Conservation (phyloP, 1,140 invertebrate genomes). For the Hesperophylax magnus region DNA sequence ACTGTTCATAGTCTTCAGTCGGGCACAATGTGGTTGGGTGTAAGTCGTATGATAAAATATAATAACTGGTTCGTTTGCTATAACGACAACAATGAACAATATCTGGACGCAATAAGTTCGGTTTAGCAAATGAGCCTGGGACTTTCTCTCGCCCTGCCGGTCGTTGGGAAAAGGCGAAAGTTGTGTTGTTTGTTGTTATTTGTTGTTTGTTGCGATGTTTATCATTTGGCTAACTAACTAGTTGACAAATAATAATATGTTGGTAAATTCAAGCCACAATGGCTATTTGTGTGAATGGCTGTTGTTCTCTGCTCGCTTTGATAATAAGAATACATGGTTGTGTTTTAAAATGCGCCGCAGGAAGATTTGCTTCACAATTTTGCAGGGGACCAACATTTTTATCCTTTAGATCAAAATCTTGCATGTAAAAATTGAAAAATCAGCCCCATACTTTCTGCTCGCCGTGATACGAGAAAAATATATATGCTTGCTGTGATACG, state of each 20-base stretch:
- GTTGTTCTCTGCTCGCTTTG: not conserved
- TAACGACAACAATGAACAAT: constrained; percentile 25
- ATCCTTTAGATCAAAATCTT: too few relatives aligned
- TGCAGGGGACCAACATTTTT: too few relatives aligned
- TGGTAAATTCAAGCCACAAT: not conserved
- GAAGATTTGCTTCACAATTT: too few relatives aligned
- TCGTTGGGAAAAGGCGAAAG: constrained; percentile 16
- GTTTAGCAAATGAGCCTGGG: constrained; percentile 19
- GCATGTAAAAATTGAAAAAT: too few relatives aligned
- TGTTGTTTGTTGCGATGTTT: not conserved
- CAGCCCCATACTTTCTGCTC: too few relatives aligned
- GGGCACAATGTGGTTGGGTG: not conserved
- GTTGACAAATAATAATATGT: constrained; percentile 8
- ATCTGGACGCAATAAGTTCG: constrained; percentile 14
- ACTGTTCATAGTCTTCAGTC: not conserved
- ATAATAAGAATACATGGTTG: not conserved
- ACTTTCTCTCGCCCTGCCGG: constrained; percentile 24
- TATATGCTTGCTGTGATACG: too few relatives aligned
- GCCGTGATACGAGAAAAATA: too few relatives aligned
- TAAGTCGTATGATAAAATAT: not conserved
- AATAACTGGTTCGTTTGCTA: constrained; percentile 18
- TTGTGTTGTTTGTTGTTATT: constrained; percentile 1
- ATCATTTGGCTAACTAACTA: not conserved
- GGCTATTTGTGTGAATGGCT: too few relatives aligned
- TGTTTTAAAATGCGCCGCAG: too few relatives aligned